A percentile compares a stretch with the other conserved stretches of the same genome.
Evolutionary conservation across 2,113 vertebrate genomes (phyloP).

Genomic region (Cebus imitator): DNA sequence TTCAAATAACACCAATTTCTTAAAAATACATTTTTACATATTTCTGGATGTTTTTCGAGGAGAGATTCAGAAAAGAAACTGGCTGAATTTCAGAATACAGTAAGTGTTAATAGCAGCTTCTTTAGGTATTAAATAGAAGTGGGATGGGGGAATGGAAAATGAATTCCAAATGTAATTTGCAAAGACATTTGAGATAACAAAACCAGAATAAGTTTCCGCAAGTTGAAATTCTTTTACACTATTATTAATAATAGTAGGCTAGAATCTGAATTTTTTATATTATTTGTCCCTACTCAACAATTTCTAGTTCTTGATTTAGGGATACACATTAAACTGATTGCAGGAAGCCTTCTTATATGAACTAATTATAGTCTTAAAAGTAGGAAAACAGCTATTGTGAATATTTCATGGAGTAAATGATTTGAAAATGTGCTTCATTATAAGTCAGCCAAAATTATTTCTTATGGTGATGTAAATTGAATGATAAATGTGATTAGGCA

Average conservation of each 20-base stretch:
- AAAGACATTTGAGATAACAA: neutral
- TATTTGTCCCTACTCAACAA: neutral
- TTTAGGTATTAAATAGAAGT: neutral
- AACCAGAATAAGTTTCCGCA: neutral
- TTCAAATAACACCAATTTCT: neutral
- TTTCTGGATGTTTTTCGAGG: slow-evolving; percentile 17
- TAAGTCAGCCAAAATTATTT: slow-evolving; percentile 20
- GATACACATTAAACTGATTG: neutral
- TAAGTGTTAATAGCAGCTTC: neutral
- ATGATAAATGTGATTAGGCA: neutral
- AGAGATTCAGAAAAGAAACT: slow-evolving; percentile 33
- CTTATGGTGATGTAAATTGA: neutral
- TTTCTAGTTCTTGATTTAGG: slow-evolving; percentile 16
- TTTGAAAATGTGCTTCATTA: neutral
- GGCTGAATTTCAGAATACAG: slow-evolving; percentile 10
- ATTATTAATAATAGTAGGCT: neutral
- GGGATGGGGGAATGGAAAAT: neutral
- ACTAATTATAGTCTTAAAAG: slow-evolving; percentile 21
- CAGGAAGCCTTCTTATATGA: neutral
- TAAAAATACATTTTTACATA: neutral
- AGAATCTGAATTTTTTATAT: neutral
- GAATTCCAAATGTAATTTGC: slow-evolving; percentile 28
- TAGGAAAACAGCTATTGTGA: neutral
- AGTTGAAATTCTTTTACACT: neutral
- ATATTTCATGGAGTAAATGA: neutral